Evolutionary conservation across 1,140 invertebrate genomes (phyloP), one percentile per base, ranked within the genome.

Genomic region (Halesus radiatus): DNA sequence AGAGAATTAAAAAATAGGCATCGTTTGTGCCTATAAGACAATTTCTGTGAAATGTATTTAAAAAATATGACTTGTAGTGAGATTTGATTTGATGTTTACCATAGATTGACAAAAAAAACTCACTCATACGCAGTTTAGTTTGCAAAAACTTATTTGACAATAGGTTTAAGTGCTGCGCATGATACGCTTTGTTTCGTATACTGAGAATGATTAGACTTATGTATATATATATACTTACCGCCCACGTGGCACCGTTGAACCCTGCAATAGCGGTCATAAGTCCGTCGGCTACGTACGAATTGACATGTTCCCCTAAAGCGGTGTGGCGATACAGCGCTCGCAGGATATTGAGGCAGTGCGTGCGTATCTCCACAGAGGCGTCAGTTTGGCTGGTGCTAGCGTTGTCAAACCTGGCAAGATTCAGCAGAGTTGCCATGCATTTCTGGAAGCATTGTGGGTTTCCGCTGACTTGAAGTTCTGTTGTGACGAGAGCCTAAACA

Each of bases 301-400:
- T 91, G 0, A 96, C 92, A 78, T 92, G 87, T 78, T 96, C 95
- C 26, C 93, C 92, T 13, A 98, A 89, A 76, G 93, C 90, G 32
- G 93, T 92, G 87, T 97, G 94, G 72, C 94, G 91, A 84, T 93
- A 96, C 32, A 98, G 86, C 0, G 94, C 93, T 82, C 97, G 89
- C 64, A 98, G 88, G 76, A 98, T 95, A 88, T 98, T 98, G 78
- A 98, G 86, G 6, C 94, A 92, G 89, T 98, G 97, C 54, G 94
- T 94, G 85, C 94, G 91, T 0, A 90, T 88, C 85, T 91, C 92
- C 20, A 82, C 78, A 62, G 80, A 78, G 1, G 73, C 78, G 1
- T 5, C 3, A 3, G 45, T 45, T 3, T 32, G 58, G 7, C 70
- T 1, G 0, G 70, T 50, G 18, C 18, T 62, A 1, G 10, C 3